Evolutionary conservation across 2,888 invertebrate species (phyloP).

Genomic region (Smittia sp.): DNA sequence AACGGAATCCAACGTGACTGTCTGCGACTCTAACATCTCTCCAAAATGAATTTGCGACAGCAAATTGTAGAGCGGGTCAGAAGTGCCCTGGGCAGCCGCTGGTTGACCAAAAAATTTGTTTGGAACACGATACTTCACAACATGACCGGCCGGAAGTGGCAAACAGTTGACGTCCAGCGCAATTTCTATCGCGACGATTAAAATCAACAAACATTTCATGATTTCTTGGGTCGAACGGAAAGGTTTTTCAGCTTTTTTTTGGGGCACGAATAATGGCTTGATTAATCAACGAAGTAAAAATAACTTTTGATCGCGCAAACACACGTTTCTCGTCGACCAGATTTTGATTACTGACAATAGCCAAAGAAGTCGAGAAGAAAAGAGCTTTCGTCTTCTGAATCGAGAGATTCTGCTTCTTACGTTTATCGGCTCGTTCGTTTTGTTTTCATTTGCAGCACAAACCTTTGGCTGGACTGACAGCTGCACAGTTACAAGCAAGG

Average conservation of each 20-base stretch:
- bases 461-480: background rate
- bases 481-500: background rate
- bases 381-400: background rate
- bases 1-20: background rate
- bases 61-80: constrained; percentile 3
- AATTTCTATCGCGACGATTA: background rate
- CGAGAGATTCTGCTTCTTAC: constrained; percentile 6
- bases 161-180: background rate
- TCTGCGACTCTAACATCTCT: background rate
- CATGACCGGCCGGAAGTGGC: constrained; percentile 23
- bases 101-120: constrained; percentile 9
- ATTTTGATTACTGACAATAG: background rate
- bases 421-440: background rate
- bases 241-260: background rate
- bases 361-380: background rate
- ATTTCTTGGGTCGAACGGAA: background rate
- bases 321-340: background rate
- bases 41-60: constrained; percentile 29
- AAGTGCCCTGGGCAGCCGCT: background rate
- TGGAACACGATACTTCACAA: constrained; percentile 22
- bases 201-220: background rate
- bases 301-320: background rate
- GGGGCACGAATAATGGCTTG: background rate
- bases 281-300: background rate
- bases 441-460: background rate